Base-by-base conservation (phyloP, 2,888 invertebrate species). In the Dione juno region DNA sequence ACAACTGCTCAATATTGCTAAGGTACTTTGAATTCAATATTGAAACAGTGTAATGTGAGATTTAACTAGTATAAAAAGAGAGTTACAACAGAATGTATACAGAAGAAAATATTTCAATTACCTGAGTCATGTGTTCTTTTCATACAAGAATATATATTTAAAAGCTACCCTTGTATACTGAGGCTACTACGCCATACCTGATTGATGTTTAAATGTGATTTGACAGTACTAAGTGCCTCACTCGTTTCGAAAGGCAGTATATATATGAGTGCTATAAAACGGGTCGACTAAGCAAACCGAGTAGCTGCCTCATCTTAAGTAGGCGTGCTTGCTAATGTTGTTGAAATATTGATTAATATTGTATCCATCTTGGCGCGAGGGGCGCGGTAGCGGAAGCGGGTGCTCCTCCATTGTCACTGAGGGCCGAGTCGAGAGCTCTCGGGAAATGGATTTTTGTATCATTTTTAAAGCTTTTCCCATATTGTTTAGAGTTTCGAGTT, bases 311-410 rank as follows among this genome's bases (percentile, higher is more conserved):
- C 86, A 82, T 88, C 84, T 88, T 84, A 79, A 90, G 87, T 77
- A 84, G 84, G 75, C 76, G 77, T 84, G 77, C 88, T 87, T 80
- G 74, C 80, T 86, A 86, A 86, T 93, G 85, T 93, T 93, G 91
- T 93, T 93, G 93, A 93, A 93, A 93, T 89, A 93, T 93, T 93
- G 93, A 93, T 93, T 93, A 93, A 93, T 93, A 92, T 93, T 93
- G 93, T 92, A 88, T 91, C 91, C 92, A 88, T 89, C 79, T 88
- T 88, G 87, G 85, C 82, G 87, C 79, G 92, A 91, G 81, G 81
- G 84, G 80, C 81, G 82, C 63, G 85, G 85, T 84, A 83, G 83
- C 81, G 83, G 82, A 81, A 80, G 80, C 84, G 76, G 79, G 82
- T 84, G 19, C 61, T 61, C 85, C 81, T 86, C 87, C 84, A 86